A percentile compares a stretch with the other conserved stretches of the same genome.
These are phyloP conservation scores for Sarcophilus harrisii DNA, from an alignment of 2,797 vertebrate genomes.

Conservation along the genomic window DNA sequence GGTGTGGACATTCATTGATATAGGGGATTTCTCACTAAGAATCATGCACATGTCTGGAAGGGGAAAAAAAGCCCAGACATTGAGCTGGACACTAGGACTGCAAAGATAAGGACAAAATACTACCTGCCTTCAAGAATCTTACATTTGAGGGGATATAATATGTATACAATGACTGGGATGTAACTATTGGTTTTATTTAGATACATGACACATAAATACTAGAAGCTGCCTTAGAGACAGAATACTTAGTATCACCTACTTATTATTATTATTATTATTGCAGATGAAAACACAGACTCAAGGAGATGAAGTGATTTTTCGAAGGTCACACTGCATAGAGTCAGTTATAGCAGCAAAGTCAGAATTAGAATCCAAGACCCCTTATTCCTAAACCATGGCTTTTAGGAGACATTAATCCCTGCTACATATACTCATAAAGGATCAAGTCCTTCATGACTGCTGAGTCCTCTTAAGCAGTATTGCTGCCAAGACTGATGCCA, in stretches of 20 bases:
- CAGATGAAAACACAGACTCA: not conserved
- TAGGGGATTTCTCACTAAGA: not conserved
- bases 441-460: not conserved
- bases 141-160: not conserved
- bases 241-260: not conserved
- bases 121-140: not conserved
- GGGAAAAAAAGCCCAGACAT: not conserved
- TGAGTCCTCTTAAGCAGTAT: not conserved
- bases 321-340: not conserved
- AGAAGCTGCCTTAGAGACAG: not conserved
- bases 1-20: not conserved
- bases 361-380: not conserved
- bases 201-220: not conserved
- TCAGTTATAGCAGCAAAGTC: not conserved
- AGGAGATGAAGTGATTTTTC: not conserved
- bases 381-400: not conserved
- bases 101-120: not conserved
- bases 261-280: not conserved
- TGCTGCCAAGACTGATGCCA: not conserved
- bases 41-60: not conserved
- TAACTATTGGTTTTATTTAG: not conserved
- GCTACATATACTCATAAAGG: not conserved
- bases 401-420: not conserved
- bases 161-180: not conserved
- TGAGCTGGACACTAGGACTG: not conserved